Percentiles rank a stretch among this genome's conserved stretches.
Conservation (phyloP, 53 echinoderm and acorn worm species). For the Paracentrotus lividus region DNA sequence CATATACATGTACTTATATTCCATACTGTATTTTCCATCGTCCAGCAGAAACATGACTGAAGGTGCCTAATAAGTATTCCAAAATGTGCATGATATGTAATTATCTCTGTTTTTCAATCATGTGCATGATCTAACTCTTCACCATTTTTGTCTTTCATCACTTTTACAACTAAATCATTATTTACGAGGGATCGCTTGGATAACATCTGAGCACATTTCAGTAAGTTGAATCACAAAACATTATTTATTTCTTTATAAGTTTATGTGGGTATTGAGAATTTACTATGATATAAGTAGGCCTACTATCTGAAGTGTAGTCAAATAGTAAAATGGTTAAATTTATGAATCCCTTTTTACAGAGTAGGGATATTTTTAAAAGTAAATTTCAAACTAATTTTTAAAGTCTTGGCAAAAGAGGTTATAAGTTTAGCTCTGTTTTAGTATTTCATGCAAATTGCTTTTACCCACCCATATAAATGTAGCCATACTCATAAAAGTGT, state of each 20-base stretch:
- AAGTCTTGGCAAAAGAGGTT: no score
- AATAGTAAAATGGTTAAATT: no score
- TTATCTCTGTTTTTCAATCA: conserved; percentile 28
- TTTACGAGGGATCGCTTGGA: conserved; percentile 48
- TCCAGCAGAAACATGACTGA: neutral
- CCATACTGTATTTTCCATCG: neutral
- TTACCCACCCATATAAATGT: no score
- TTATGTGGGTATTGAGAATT: neutral
- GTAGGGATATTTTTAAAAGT: no score
- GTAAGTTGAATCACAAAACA: conserved; percentile 8
- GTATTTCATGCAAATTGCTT: no score
- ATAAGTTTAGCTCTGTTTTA: no score
- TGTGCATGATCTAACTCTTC: conserved; percentile 48
- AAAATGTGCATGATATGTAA: neutral
- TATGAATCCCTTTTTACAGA: no score
- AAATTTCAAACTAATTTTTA: no score
- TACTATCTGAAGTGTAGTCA: no score
- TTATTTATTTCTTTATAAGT: neutral
- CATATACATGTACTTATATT: neutral
- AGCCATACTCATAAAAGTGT: no score
- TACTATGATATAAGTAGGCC: no score
- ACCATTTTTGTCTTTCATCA: neutral
- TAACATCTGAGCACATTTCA: neutral
- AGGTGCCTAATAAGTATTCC: conserved; percentile 26
- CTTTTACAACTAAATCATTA: neutral